phyloP scores from a whole-genome alignment of 2,888 invertebrate genomes.

The Spisula solida region DNA sequence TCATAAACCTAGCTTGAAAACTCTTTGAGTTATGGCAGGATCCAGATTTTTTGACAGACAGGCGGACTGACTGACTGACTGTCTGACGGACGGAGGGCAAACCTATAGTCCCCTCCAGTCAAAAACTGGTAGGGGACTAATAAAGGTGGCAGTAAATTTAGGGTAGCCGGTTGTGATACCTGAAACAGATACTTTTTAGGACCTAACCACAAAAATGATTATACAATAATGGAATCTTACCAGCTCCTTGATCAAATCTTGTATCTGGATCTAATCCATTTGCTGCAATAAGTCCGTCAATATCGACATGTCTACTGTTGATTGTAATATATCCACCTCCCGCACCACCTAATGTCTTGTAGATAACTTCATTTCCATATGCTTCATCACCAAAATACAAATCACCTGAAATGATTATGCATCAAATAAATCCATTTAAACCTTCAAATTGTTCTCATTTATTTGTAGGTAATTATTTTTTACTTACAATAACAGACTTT shows the following conservation, averaged over 20 bases:
- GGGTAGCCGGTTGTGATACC: too few species aligned
- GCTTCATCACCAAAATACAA: slow-evolving; percentile 75
- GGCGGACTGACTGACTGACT: too few species aligned
- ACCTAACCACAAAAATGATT: too few species aligned
- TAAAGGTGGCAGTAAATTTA: too few species aligned
- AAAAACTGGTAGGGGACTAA: too few species aligned
- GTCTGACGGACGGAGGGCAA: too few species aligned
- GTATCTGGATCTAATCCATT: slow-evolving; percentile 72
- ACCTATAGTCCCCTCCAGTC: too few species aligned
- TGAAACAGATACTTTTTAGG: too few species aligned
- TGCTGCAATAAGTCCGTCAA: slow-evolving; percentile 77
- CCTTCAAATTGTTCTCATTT: background rate
- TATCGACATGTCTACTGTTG: slow-evolving; percentile 75
- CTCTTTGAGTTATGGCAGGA: too few species aligned
- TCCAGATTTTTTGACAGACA: too few species aligned
- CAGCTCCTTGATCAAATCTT: slow-evolving; percentile 70
- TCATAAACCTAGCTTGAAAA: too few species aligned
- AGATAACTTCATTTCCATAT: slow-evolving; percentile 72
- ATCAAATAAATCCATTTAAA: background rate
- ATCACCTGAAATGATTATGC: slow-evolving; percentile 56
- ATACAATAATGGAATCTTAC: slow-evolving; percentile 66
- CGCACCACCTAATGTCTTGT: slow-evolving; percentile 75
- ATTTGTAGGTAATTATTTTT: background rate
- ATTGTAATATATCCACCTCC: slow-evolving; percentile 78
- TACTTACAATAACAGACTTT: too few species aligned